These are phyloP conservation scores for Ernsta delagoae DNA, from an alignment of 2,888 invertebrate genomes.

Conservation along the genomic window DNA sequence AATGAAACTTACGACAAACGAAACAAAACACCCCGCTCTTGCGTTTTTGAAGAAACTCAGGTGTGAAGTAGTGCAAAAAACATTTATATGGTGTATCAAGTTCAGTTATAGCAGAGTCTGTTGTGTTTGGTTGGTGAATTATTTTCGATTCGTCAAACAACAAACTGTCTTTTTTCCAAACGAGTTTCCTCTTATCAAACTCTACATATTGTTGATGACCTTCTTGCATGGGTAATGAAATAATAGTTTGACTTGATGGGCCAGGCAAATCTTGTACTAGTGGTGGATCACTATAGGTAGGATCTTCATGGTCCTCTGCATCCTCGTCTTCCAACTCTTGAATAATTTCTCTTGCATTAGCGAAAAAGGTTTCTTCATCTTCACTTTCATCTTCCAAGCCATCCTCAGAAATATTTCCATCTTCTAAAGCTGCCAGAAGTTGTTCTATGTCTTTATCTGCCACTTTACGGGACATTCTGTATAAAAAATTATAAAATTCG, in stretches of 20 bases:
- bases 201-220: slow-evolving; percentile 38
- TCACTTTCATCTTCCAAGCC: slow-evolving; percentile 45
- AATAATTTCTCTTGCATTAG: slow-evolving; percentile 43
- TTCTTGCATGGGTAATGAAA: slow-evolving; percentile 44
- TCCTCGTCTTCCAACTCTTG: slow-evolving; percentile 41
- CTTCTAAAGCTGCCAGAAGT: slow-evolving; percentile 44
- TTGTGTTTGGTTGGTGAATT: slow-evolving; percentile 42
- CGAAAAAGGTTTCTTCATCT: slow-evolving; percentile 43
- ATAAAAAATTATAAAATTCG: slow-evolving; percentile 38
- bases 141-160: slow-evolving; percentile 40
- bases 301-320: slow-evolving; percentile 43
- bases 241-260: slow-evolving; percentile 42
- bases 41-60: too few species aligned
- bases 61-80: slow-evolving; percentile 43
- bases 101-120: slow-evolving; percentile 42
- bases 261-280: slow-evolving; percentile 43
- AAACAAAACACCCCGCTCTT: too few species aligned
- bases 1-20: too few species aligned
- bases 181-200: slow-evolving; percentile 45
- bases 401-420: slow-evolving; percentile 46
- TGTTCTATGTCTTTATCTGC: slow-evolving; percentile 43
- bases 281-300: slow-evolving; percentile 44
- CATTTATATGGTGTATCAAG: slow-evolving; percentile 43
- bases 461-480: slow-evolving; percentile 42
- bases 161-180: slow-evolving; percentile 42